Evolutionary conservation across 2,797 vertebrate species (phyloP), one percentile per base, ranked within the genome.

Genomic region (Rhincodon typus): DNA sequence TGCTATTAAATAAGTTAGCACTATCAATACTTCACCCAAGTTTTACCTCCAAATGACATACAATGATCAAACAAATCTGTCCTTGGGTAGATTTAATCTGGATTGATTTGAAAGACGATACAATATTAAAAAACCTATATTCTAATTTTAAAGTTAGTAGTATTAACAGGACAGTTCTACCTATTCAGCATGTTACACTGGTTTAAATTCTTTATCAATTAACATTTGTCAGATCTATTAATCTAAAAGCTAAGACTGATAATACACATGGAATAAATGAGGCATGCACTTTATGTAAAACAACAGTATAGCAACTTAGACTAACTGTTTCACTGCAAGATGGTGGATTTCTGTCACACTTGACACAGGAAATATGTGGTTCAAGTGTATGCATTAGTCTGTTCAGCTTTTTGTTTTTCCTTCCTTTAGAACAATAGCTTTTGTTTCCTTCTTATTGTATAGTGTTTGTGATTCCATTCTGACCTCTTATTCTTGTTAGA

Each of bases 351-450:
- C 72, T 72, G 67, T 12, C 42, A 19, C 42, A 72, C 25, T 74
- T 17, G 19, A 27, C 70, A 66, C 27, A 95, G 94, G 94, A 95
- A 95, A 17, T 72, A 95, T 77, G 72, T 74, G 50, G 94, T 77
- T 77, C 46, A 74, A 77, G 69, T 27, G 77, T 95, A 10, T 50
- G 42, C 46, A 30, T 72, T 77, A 50, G 12, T 77, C 94, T 74
- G 70, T 94, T 74, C 69, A 74, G 42, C 34, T 77, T 95, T 77
- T 95, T 27, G 87, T 53, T 72, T 95, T 77, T 95, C 27, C 67
- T 95, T 95, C 94, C 94, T 77, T 53, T 95, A 77, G 70, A 77
- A 95, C 94, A 95, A 77, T 95, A 8, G 70, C 94, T 77, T 74
- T 95, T 95, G 30, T 72, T 77, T 53, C 27, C 17, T 77, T 77